Conservation (phyloP, 2,888 invertebrate genomes). For the Caradrina kadenii region DNA sequence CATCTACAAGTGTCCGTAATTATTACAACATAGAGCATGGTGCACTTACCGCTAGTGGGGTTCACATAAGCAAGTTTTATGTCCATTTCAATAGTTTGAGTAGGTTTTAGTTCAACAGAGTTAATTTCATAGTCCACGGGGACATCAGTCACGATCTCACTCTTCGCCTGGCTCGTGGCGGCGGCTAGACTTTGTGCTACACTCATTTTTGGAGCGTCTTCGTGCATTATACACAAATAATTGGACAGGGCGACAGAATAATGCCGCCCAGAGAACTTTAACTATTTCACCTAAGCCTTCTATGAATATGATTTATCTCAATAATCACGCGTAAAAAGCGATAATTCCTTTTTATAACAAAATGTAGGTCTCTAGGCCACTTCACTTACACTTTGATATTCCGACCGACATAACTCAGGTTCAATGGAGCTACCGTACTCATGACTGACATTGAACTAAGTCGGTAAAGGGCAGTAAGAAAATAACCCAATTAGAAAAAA, state of each 20-base stretch:
- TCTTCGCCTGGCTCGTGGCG: slow-evolving; percentile 90
- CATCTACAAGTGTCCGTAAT: slow-evolving; percentile 26
- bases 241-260: slow-evolving; percentile 81
- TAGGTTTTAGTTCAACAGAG: slow-evolving; percentile 86
- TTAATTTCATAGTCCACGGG: slow-evolving; percentile 85
- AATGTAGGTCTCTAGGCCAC: slow-evolving; percentile 97
- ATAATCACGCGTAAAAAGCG: slow-evolving; percentile 86
- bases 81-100: slow-evolving; percentile 89
- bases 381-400: slow-evolving; percentile 95
- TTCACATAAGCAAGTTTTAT: slow-evolving; percentile 92
- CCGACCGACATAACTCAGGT: slow-evolving; percentile 93
- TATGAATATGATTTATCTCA: slow-evolving; percentile 90
- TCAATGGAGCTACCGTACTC: slow-evolving; percentile 93
- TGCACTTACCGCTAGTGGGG: slow-evolving; percentile 90
- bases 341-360: slow-evolving; percentile 83
- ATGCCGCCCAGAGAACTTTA: slow-evolving; percentile 73
- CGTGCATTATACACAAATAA: slow-evolving; percentile 91
- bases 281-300: slow-evolving; percentile 83
- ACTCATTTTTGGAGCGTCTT: slow-evolving; percentile 93
- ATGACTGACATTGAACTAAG: slow-evolving; percentile 91
- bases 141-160: slow-evolving; percentile 84
- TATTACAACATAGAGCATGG: slow-evolving; percentile 54
- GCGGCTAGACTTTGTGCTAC: slow-evolving; percentile 92
- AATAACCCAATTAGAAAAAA: slow-evolving; percentile 85
- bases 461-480: slow-evolving; percentile 90